phyloP scores from a whole-genome alignment of 1,140 invertebrate genomes.

The Micrasema longulum region DNA sequence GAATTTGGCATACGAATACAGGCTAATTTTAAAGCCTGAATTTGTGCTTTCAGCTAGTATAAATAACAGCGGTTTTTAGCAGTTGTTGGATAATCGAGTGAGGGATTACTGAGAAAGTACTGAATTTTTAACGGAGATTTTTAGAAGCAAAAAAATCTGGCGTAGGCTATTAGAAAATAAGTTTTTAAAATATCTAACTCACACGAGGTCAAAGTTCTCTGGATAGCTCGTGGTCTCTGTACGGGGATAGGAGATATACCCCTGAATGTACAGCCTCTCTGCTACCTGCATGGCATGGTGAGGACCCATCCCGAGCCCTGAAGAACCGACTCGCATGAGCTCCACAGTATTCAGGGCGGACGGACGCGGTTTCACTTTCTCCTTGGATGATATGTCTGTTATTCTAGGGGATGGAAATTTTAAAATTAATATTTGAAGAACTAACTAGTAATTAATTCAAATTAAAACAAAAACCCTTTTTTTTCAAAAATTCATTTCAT shows the following conservation, averaged over 20 bases:
- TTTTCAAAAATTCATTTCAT: too few relatives aligned
- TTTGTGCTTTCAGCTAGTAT: too few relatives aligned
- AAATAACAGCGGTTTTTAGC: too few relatives aligned
- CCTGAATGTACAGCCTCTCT: slow-evolving; percentile 92
- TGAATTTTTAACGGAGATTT: too few relatives aligned
- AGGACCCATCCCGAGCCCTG: slow-evolving; percentile 93
- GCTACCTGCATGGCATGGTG: slow-evolving; percentile 95
- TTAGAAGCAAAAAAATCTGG: not conserved
- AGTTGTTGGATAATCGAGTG: too few relatives aligned
- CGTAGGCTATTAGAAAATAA: not conserved
- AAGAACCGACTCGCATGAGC: slow-evolving; percentile 94
- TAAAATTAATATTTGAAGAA: too few relatives aligned
- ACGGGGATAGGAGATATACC: slow-evolving; percentile 95
- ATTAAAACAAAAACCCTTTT: too few relatives aligned
- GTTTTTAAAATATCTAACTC: slow-evolving; percentile 63
- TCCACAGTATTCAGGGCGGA: slow-evolving; percentile 97
- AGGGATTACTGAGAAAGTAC: too few relatives aligned
- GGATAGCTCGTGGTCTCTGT: slow-evolving; percentile 98
- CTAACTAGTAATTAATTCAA: too few relatives aligned
- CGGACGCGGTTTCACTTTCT: slow-evolving; percentile 89
- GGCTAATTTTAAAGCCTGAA: too few relatives aligned
- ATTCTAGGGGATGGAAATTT: too few relatives aligned
- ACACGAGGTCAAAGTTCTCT: slow-evolving; percentile 94
- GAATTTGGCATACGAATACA: too few relatives aligned
- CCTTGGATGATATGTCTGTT: slow-evolving; percentile 77